Percentiles rank a stretch among this genome's conserved stretches.
phyloP scores from a whole-genome alignment of 2,113 vertebrate species.

The Struthidea cinerea region DNA sequence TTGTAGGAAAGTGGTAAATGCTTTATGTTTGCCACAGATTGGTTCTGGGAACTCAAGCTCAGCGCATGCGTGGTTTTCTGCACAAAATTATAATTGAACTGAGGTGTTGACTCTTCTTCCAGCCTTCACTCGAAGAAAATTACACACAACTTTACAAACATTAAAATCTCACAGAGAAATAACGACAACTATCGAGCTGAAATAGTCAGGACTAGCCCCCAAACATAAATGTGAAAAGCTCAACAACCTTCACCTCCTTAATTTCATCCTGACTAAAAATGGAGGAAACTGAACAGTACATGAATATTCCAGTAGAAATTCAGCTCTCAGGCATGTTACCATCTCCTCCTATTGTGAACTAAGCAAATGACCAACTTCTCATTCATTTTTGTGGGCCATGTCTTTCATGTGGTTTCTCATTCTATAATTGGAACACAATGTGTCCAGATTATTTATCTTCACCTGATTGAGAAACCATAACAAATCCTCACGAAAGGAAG shows the following conservation, averaged over 20 bases:
- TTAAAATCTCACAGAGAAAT: neutral
- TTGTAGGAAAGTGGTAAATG: neutral
- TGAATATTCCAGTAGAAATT: neutral
- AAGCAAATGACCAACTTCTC: neutral
- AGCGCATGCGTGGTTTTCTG: neutral
- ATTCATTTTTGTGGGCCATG: neutral
- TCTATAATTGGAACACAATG: neutral
- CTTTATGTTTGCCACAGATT: neutral
- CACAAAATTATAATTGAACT: neutral
- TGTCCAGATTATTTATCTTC: conserved; percentile 4
- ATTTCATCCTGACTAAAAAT: neutral
- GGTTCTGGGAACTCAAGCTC: neutral
- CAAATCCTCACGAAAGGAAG: neutral
- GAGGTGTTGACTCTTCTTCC: neutral
- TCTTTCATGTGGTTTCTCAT: neutral
- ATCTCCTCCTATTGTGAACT: neutral
- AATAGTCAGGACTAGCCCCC: neutral
- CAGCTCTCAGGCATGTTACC: neutral
- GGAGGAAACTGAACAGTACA: neutral
- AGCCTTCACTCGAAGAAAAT: neutral
- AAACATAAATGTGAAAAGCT: neutral
- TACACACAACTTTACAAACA: neutral
- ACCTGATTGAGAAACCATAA: conserved; percentile 2
- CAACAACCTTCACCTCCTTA: neutral
- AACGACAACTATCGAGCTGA: accelerated